Conservation (phyloP, 2,888 invertebrate genomes). For the Oxyteleia sp. region DNA sequence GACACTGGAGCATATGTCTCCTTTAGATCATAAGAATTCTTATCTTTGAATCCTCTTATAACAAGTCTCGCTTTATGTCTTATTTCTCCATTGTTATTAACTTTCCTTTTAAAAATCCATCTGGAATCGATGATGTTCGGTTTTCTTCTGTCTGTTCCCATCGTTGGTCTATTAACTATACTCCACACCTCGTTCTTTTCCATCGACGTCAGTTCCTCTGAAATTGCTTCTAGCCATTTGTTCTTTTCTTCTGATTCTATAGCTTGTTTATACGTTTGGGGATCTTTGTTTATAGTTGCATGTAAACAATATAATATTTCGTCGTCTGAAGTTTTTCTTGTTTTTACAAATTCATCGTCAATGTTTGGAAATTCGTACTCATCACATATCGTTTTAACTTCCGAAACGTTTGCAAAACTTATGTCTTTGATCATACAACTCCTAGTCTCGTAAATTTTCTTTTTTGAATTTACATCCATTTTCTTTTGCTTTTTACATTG, state of each 20-base stretch:
- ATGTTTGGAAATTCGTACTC: constrained; percentile 1
- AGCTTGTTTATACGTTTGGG: constrained; percentile 29
- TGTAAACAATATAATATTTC: not conserved
- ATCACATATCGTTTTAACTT: not conserved
- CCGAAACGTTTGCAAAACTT: not conserved
- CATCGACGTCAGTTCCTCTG: constrained; percentile 58
- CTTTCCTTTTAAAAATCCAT: constrained; percentile 72
- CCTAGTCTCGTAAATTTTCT: not conserved
- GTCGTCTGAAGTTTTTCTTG: not conserved
- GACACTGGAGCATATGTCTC: not conserved
- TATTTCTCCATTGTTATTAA: constrained; percentile 20
- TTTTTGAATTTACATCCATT: not conserved
- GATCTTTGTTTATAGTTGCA: not conserved
- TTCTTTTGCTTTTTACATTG: not conserved
- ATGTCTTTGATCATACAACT: constrained; percentile 3
- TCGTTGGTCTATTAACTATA: constrained; percentile 37
- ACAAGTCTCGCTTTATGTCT: constrained; percentile 44
- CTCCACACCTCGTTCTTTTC: constrained; percentile 55
- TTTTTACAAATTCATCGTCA: not conserved
- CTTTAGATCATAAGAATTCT: not conserved
- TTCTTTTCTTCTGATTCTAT: not conserved
- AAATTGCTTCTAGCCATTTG: constrained; percentile 47
- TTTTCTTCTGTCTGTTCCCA: constrained; percentile 30
- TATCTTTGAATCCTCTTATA: constrained; percentile 32
- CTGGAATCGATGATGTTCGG: constrained; percentile 24